These are phyloP conservation scores for Eilema caniola DNA, from an alignment of 2,888 invertebrate species.

Conservation along the genomic window DNA sequence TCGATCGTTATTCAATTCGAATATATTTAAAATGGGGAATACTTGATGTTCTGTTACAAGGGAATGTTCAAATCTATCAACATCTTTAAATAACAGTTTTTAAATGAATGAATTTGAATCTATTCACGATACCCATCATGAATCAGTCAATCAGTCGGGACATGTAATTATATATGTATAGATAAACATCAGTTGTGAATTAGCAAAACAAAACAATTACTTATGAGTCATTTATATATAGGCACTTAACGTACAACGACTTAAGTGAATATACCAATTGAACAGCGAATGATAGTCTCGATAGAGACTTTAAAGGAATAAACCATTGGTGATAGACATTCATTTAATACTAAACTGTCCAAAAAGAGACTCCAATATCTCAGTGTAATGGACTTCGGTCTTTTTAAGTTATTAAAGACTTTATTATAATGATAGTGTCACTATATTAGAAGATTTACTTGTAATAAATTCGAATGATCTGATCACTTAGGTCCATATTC, in stretches of 20 bases:
- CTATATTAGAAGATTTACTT: not conserved
- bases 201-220: not conserved
- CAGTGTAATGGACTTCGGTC: not conserved
- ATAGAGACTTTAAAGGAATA: slow-evolving; percentile 5
- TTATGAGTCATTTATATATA: not conserved
- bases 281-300: not conserved
- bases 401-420: not conserved
- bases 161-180: not conserved
- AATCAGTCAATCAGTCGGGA: too few species aligned
- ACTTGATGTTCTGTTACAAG: too few species aligned
- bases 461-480: too few species aligned
- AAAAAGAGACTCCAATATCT: not conserved
- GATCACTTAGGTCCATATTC: too few species aligned
- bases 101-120: not conserved
- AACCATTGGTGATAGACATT: not conserved
- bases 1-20: too few species aligned
- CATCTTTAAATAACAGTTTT: too few species aligned
- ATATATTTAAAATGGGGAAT: too few species aligned
- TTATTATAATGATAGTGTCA: not conserved
- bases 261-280: slow-evolving; percentile 5
- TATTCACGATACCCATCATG: too few species aligned
- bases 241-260: not conserved
- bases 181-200: not conserved
- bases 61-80: too few species aligned
- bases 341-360: not conserved